A percentile compares a stretch with the other conserved stretches of the same genome.
phyloP scores from a whole-genome alignment of 2,888 invertebrate species.

The Nymphalis c-album region DNA sequence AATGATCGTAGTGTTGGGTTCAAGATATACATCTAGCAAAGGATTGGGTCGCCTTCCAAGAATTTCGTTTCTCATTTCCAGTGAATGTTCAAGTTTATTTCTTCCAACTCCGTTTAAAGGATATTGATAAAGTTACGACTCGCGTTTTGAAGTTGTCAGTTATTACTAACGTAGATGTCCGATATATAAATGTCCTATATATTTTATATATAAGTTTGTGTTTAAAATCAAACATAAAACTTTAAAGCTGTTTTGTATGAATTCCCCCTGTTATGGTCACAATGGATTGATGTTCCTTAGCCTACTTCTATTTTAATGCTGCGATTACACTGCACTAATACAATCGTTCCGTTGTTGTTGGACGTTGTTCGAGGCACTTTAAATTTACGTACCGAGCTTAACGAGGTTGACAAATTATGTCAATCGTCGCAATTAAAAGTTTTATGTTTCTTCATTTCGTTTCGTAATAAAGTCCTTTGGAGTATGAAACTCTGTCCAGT shows the following conservation, averaged over 20 bases:
- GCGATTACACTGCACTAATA: too few relatives aligned
- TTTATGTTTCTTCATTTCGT: too few relatives aligned
- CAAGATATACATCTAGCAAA: not conserved
- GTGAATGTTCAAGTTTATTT: not conserved
- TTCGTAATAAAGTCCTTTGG: too few relatives aligned
- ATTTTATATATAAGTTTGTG: not conserved
- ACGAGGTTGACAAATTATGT: too few relatives aligned
- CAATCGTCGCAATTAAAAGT: too few relatives aligned
- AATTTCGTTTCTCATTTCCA: not conserved
- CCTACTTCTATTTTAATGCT: too few relatives aligned
- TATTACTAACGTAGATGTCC: not conserved
- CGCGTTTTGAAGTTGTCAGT: not conserved
- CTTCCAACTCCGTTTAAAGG: not conserved
- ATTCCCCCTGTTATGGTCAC: not conserved
- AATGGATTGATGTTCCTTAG: too few relatives aligned
- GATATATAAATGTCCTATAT: not conserved
- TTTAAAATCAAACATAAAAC: not conserved
- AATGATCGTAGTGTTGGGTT: not conserved
- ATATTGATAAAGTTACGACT: not conserved
- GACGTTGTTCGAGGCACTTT: too few relatives aligned
- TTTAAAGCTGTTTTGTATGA: not conserved
- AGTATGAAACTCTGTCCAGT: too few relatives aligned
- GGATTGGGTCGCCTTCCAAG: not conserved
- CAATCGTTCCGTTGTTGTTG: too few relatives aligned
- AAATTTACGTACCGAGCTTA: too few relatives aligned